These are phyloP conservation scores for Andricus quercusramuli DNA, from an alignment of 2,888 invertebrate genomes.

Conservation along the genomic window DNA sequence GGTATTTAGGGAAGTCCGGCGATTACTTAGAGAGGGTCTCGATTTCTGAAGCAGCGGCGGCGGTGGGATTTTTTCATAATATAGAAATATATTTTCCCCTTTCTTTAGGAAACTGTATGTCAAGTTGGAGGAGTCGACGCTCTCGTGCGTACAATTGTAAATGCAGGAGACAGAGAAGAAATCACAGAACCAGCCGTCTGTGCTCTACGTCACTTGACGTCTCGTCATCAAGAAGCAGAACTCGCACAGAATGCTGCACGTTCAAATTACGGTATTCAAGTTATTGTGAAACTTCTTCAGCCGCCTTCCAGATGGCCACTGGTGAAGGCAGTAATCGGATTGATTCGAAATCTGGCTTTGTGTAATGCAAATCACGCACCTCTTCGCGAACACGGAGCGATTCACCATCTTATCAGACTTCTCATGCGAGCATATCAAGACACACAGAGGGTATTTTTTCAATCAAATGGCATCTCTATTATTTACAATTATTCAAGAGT, in stretches of 20 bases:
- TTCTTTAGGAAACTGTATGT: constrained; percentile 86
- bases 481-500: neutral
- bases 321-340: constrained; percentile 98
- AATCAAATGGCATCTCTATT: neutral
- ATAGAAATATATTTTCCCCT: no score
- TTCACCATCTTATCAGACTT: constrained; percentile 95
- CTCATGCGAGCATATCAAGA: constrained; percentile 97
- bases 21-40: no score
- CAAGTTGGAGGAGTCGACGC: constrained; percentile 98
- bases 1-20: no score
- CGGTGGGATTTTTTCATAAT: no score
- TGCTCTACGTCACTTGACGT: constrained; percentile 97
- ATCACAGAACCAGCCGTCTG: constrained; percentile 99
- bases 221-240: constrained; percentile 96
- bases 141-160: constrained; percentile 94
- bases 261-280: constrained; percentile 93
- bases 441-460: constrained; percentile 88
- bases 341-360: constrained; percentile 97
- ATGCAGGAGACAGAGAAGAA: constrained; percentile 98
- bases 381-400: constrained; percentile 95
- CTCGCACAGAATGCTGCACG: constrained; percentile 98
- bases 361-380: constrained; percentile 98
- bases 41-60: no score
- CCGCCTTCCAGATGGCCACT: constrained; percentile 98
- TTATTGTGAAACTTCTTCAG: constrained; percentile 94